A percentile compares a stretch with the other conserved stretches of the same genome.
Conservation (phyloP, 1,140 invertebrate species). For the Periplaneta americana region DNA sequence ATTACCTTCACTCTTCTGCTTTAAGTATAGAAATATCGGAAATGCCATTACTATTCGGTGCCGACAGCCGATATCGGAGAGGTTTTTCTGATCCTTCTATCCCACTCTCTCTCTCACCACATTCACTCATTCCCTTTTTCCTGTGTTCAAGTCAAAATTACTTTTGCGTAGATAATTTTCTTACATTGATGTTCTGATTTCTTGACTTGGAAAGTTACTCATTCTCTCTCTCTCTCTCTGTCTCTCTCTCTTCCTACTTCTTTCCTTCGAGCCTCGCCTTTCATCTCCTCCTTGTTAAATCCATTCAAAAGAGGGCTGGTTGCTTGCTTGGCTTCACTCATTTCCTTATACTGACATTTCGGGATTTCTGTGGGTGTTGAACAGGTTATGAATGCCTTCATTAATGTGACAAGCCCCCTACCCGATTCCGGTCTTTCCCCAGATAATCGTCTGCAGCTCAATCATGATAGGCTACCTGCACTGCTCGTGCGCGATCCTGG, state of each 20-base stretch:
- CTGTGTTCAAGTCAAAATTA: not conserved
- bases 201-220: not conserved
- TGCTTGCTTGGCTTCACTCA: not conserved
- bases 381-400: not conserved
- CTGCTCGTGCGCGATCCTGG: not conserved
- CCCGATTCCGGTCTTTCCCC: not conserved
- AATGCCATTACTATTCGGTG: constrained; percentile 4
- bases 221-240: not conserved
- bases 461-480: no score
- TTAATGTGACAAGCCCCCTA: not conserved
- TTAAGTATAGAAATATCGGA: constrained; percentile 9
- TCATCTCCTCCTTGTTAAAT: not conserved
- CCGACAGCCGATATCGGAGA: not conserved
- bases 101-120: not conserved
- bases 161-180: not conserved
- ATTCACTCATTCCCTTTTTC: not conserved
- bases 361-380: not conserved
- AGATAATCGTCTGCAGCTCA: not conserved
- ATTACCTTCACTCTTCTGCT: not conserved
- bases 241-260: not conserved
- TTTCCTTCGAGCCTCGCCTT: not conserved
- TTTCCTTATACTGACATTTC: not conserved
- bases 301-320: not conserved
- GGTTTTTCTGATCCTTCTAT: not conserved
- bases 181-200: not conserved